These are phyloP conservation scores for Sterna hirundo DNA, from an alignment of 2,113 vertebrate genomes.

Conservation along the genomic window DNA sequence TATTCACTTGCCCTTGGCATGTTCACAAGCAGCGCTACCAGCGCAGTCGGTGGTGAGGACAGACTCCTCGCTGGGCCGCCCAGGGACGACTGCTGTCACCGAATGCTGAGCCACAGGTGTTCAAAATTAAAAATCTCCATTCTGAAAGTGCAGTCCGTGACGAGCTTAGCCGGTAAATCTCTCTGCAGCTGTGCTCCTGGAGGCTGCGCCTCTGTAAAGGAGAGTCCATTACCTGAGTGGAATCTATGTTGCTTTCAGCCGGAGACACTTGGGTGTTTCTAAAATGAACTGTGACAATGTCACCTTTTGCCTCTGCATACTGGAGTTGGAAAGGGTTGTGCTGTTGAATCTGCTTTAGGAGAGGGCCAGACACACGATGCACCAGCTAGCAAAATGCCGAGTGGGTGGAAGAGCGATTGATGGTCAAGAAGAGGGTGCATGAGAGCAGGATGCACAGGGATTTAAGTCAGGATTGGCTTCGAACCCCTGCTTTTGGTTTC, in stretches of 20 bases:
- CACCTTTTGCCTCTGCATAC: neutral
- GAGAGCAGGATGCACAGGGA: neutral
- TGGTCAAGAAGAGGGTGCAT: neutral
- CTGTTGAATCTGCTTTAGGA: neutral
- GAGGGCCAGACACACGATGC: neutral
- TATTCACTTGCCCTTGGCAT: neutral
- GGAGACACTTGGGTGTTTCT: neutral
- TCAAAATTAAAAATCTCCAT: neutral
- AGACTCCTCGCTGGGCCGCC: neutral
- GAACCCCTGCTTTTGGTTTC: neutral
- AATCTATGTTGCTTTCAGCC: neutral
- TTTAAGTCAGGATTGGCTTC: neutral
- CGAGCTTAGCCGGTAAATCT: neutral
- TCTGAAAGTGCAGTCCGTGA: neutral
- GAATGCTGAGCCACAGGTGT: neutral
- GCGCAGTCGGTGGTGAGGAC: rapidly evolving
- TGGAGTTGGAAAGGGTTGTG: neutral
- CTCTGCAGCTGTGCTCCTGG: neutral
- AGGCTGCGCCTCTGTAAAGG: neutral
- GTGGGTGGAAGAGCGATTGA: neutral
- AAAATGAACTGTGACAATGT: neutral
- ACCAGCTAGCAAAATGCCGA: neutral
- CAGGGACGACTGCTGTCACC: no score
- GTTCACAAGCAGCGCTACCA: neutral
- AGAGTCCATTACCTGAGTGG: neutral